Evolutionary conservation across 2,888 invertebrate species (phyloP).

Genomic region (Hirtodrosophila histrioides): DNA sequence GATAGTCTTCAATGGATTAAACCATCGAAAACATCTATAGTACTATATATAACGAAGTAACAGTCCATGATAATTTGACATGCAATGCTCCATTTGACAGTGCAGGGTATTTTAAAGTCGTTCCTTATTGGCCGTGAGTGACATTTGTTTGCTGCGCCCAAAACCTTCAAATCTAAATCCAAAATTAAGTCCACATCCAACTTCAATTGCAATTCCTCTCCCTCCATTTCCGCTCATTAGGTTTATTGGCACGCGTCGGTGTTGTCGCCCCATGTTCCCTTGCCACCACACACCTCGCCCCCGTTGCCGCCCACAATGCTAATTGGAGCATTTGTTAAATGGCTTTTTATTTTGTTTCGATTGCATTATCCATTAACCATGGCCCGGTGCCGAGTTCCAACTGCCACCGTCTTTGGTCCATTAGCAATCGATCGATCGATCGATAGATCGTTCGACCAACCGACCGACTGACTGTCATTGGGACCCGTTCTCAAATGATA

Average conservation of each 20-base stretch:
- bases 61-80: too few species aligned
- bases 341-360: constrained; percentile 28
- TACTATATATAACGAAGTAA: too few species aligned
- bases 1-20: too few species aligned
- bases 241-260: constrained; percentile 39
- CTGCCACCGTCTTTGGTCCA: constrained; percentile 12
- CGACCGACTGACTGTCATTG: background rate
- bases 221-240: constrained; percentile 41
- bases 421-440: constrained; percentile 26
- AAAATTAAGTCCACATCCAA: too few species aligned
- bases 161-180: too few species aligned
- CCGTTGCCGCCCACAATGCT: constrained; percentile 36
- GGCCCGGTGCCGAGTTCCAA: constrained; percentile 9
- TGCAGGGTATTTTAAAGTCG: too few species aligned
- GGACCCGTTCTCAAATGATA: constrained; percentile 14
- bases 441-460: constrained; percentile 20
- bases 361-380: constrained; percentile 26
- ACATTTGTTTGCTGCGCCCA: too few species aligned
- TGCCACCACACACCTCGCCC: background rate
- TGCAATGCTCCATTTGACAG: too few species aligned
- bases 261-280: too few species aligned
- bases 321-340: constrained; percentile 62
- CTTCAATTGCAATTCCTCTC: background rate
- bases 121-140: too few species aligned
- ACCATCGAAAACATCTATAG: too few species aligned